Evolutionary conservation across 2,888 invertebrate genomes (phyloP).

Genomic region (Drosophila lutescens): DNA sequence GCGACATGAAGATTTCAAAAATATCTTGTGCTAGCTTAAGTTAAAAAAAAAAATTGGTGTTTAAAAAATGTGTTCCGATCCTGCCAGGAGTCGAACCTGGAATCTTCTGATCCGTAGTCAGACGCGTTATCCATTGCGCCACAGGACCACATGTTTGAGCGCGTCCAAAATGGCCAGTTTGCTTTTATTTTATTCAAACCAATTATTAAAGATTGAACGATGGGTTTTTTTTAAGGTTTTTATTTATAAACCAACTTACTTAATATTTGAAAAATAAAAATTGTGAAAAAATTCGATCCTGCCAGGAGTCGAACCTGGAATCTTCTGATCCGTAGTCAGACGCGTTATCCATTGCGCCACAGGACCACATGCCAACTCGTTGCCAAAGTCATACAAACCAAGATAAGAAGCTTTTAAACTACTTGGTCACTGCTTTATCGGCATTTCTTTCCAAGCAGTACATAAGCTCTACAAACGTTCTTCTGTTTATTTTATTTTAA

Average conservation of each 20-base stretch:
- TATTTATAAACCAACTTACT: no score
- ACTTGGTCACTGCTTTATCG: no score
- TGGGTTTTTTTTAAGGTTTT: no score
- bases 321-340: conserved; percentile 84
- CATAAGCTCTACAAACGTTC: neutral
- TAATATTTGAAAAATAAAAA: no score
- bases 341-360: conserved; percentile 84
- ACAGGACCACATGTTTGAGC: conserved; percentile 71
- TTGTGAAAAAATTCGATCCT: conserved; percentile 70
- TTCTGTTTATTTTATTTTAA: no score
- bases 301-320: conserved; percentile 84
- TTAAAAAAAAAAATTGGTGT: no score
- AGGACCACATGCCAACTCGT: conserved; percentile 60
- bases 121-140: conserved; percentile 84
- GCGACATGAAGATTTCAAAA: no score
- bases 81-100: conserved; percentile 84
- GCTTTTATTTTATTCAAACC: no score
- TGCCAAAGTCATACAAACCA: neutral
- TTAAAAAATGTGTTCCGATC: conserved; percentile 61
- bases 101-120: conserved; percentile 84
- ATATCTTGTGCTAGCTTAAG: no score
- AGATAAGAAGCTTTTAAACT: neutral
- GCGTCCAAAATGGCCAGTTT: no score
- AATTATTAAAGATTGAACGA: no score
- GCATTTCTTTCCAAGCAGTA: neutral